Evolutionary conservation across 2,888 invertebrate species (phyloP), one percentile per base, ranked within the genome.

Genomic region (Ophraella communa): DNA sequence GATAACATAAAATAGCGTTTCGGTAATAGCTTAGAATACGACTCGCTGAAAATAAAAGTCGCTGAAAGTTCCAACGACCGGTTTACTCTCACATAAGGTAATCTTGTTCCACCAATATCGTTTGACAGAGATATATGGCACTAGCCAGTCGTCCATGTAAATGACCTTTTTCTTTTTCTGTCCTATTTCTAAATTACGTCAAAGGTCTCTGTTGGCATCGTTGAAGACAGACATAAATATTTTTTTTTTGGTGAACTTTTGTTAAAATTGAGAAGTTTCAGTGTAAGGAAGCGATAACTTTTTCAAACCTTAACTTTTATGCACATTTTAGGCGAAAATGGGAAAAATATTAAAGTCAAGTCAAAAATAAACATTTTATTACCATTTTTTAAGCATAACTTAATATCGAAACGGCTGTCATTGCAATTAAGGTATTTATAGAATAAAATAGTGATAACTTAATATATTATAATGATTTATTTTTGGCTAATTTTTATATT

Each of bases 161-260:
- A 75, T 73, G 74, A 73, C 75, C 75, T 75, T 74, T 74, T 71
- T 73, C 70, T 73, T 73, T 72, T 14, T 65, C 70, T 68, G 69
- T 65, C 35, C 65, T 61, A 62, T 65, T 62, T 65, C 62, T 65
- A 62, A 69, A 72, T 71, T 68, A 66, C 66, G 70, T 69, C 69
- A 65, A 72, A 72, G 72, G 73, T 72, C 71, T 67, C 66, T 62
- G 57, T 60, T 52, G 57, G 64, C 64, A 64, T 17, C 59, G 59
- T 64, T 54, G 18, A 18, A 53, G 23, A 45, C 54, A 35, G 30
- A 21, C 53, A 30, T 58, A 35, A 60, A 60, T 60, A 60, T 53
- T 62, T 63, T 51, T 56, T 49, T 52, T 51, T 49, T n/a, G n/a
- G n/a, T 64, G 64, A 64, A 59, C 64, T 64, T 64, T 64, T 47